Evolutionary conservation across 2,888 invertebrate genomes (phyloP).

Genomic region (Caenorhabditis plicata): DNA sequence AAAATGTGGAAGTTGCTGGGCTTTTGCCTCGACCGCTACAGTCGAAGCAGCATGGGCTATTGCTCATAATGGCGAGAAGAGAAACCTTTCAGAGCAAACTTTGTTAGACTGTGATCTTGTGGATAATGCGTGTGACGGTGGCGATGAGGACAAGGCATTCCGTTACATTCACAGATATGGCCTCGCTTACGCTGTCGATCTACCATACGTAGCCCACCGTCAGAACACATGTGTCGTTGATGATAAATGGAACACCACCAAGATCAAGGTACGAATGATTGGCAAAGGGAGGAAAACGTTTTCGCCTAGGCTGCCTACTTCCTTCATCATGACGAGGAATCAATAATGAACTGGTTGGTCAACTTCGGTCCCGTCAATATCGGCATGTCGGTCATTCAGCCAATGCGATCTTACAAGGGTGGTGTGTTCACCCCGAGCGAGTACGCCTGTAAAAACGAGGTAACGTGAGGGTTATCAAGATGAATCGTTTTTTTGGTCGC

Average conservation of each 20-base stretch:
- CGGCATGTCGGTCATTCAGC: constrained; percentile 59
- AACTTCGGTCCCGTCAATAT: constrained; percentile 65
- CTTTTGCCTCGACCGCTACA: constrained; percentile 64
- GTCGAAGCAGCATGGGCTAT: constrained; percentile 62
- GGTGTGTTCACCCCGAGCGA: constrained; percentile 60
- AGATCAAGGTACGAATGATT: constrained; percentile 38
- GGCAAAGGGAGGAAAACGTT: neutral
- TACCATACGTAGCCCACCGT: constrained; percentile 78
- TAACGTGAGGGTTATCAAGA: no score
- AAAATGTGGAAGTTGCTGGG: constrained; percentile 65
- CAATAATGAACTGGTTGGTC: constrained; percentile 63
- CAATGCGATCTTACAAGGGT: constrained; percentile 61
- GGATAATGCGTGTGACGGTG: constrained; percentile 68
- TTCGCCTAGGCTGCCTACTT: constrained; percentile 52
- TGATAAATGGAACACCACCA: constrained; percentile 48
- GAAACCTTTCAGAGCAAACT: constrained; percentile 58
- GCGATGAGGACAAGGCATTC: constrained; percentile 69
- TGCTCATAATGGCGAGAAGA: constrained; percentile 45
- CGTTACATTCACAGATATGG: constrained; percentile 64
- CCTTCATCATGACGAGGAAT: constrained; percentile 61
- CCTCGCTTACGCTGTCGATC: constrained; percentile 82
- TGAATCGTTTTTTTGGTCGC: neutral
- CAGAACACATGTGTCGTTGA: constrained; percentile 55
- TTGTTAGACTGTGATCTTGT: constrained; percentile 64
- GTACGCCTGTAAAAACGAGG: constrained; percentile 67